Percentiles rank a stretch among this genome's conserved stretches.
Conservation (phyloP, 2,113 vertebrate species). For the Colossoma macropomum region DNA sequence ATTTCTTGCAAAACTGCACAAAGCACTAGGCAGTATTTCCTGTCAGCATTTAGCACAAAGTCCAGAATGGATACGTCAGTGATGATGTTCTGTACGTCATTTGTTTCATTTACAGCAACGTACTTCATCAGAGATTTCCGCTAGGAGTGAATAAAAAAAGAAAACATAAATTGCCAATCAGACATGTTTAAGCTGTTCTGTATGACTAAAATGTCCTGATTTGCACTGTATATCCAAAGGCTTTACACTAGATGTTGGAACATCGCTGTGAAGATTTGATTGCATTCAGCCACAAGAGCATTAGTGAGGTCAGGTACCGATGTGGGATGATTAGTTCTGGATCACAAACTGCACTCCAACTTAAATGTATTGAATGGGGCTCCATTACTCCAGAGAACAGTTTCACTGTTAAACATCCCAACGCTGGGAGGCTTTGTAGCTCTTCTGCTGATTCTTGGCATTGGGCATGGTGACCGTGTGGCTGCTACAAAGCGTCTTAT, state of each 20-base stretch:
- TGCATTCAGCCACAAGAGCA: no score
- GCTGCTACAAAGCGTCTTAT: not conserved
- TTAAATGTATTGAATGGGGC: not conserved
- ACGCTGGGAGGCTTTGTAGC: no score
- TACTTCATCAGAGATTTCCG: no score
- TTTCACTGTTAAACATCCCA: no score
- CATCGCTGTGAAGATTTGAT: not conserved
- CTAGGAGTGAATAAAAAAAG: no score
- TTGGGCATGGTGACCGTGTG: constrained; percentile 19
- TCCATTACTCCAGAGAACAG: not conserved
- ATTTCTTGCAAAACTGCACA: not conserved
- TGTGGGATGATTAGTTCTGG: not conserved
- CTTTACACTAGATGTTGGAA: not conserved
- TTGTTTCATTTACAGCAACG: no score
- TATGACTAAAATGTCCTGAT: not conserved
- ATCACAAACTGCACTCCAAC: no score
- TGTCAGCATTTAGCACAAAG: not conserved
- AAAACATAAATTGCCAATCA: no score
- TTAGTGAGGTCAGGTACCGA: no score
- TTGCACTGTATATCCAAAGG: not conserved
- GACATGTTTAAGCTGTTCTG: no score
- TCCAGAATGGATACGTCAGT: no score
- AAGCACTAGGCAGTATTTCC: not conserved
- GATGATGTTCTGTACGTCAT: no score
- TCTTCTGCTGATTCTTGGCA: not conserved